Base-by-base conservation (phyloP, 2,888 invertebrate species). In the Dryomyza anilis region DNA sequence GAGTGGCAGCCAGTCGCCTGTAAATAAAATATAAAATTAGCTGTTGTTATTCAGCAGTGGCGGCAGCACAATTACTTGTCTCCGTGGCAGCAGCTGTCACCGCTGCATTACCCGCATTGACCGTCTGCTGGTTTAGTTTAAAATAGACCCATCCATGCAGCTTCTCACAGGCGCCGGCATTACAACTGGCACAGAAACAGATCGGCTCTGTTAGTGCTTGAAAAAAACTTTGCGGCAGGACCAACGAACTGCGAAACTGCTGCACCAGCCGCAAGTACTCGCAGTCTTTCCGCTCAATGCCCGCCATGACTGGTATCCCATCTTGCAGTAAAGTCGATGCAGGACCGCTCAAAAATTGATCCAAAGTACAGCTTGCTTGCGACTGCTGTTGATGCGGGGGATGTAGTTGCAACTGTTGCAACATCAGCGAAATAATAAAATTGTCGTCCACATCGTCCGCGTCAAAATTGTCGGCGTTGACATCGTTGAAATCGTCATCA, bases 91-190 rank as follows among this genome's bases (percentile, higher is more conserved):
- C 72, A 16, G 75, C 71, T 3, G 74, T 72, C 1, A 71, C 69
- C 4, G 72, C 71, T 10, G 74, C 72, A 25, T 75, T 75, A 29
- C 61, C 61, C 27, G 61, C 61, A 66, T 83, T 82, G 0, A 81
- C 82, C 0, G 81, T 77, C 63, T 81, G 81, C 64, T 82, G 82
- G 67, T 83, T 82, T 21, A 84, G 68, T 70, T 81, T 81, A 39
- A 83, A 84, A 64, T 83, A 82, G 2, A 83, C 82, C 84, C 84
- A 84, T 30, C 82, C 80, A 58, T 78, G 78, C 16, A 82, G 67
- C n/a, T 79, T 81, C 45, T 81, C 80, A 8, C 76, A 76, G 21
- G 73, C 76, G 16, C 73, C 68, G 1, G 76, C 78, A 66, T 76
- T 76, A 59, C 82, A 83, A 27, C 78, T 76, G 0, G 73, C 52